These are phyloP conservation scores for Pteria penguin DNA, from an alignment of 2,888 invertebrate genomes.

Conservation along the genomic window DNA sequence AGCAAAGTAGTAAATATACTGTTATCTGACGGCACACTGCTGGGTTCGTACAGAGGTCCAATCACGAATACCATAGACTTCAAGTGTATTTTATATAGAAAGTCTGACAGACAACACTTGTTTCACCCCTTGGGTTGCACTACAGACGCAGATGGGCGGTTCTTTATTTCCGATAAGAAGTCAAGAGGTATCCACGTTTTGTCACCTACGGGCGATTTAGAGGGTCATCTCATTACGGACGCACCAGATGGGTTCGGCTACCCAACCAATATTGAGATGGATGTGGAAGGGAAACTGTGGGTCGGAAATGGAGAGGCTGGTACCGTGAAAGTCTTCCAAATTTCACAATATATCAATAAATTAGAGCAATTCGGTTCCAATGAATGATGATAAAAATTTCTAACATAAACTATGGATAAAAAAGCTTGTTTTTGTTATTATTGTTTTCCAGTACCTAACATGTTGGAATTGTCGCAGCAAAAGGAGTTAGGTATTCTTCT, in stretches of 20 bases:
- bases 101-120: not conserved
- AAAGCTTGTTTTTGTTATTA: no score
- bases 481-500: no score
- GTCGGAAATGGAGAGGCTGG: not conserved
- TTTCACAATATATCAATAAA: not conserved
- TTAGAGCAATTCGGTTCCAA: no score
- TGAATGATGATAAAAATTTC: no score
- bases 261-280: not conserved
- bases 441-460: no score
- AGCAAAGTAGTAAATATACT: not conserved
- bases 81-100: not conserved
- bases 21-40: not conserved
- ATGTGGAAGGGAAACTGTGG: not conserved
- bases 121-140: not conserved
- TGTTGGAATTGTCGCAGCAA: no score
- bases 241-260: not conserved
- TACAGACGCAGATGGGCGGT: not conserved
- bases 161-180: not conserved
- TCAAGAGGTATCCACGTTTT: not conserved
- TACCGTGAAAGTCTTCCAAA: not conserved
- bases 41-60: not conserved
- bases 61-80: not conserved
- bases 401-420: no score
- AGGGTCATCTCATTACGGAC: not conserved
- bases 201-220: not conserved